phyloP scores from a whole-genome alignment of 2,888 invertebrate genomes.

The Drosophila falleni region DNA sequence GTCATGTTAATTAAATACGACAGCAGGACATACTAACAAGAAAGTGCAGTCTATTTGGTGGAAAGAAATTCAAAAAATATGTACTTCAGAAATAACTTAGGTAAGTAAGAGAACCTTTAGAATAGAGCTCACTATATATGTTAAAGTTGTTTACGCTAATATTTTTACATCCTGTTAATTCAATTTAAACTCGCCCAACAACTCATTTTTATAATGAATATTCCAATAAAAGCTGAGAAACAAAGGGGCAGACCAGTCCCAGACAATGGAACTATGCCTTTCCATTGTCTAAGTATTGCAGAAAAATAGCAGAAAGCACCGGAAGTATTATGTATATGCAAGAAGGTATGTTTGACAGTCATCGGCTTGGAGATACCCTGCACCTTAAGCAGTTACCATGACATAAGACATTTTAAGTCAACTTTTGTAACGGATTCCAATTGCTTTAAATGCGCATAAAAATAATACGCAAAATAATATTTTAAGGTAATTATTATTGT shows the following conservation, averaged over 20 bases:
- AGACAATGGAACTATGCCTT: slow-evolving; percentile 16
- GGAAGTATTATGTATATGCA: neutral
- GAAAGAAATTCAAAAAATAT: neutral
- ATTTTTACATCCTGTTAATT: slow-evolving; percentile 2
- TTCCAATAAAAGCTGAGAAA: slow-evolving; percentile 17
- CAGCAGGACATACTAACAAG: neutral
- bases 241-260: slow-evolving; percentile 4
- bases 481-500: too few species aligned
- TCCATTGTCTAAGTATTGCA: slow-evolving; percentile 50
- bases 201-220: slow-evolving; percentile 40
- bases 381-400: neutral
- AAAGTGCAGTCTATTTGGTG: neutral
- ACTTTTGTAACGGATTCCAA: neutral
- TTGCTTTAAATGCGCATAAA: too few species aligned
- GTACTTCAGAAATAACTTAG: neutral
- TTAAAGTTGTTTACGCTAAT: neutral
- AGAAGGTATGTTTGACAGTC: neutral
- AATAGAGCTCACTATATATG: neutral
- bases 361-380: neutral
- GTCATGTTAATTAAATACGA: slow-evolving; percentile 11
- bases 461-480: too few species aligned
- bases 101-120: neutral
- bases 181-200: slow-evolving; percentile 21
- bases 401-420: neutral
- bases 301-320: slow-evolving; percentile 10